These are phyloP conservation scores for Lycaena phlaeas DNA, from an alignment of 2,888 invertebrate species.

Conservation along the genomic window DNA sequence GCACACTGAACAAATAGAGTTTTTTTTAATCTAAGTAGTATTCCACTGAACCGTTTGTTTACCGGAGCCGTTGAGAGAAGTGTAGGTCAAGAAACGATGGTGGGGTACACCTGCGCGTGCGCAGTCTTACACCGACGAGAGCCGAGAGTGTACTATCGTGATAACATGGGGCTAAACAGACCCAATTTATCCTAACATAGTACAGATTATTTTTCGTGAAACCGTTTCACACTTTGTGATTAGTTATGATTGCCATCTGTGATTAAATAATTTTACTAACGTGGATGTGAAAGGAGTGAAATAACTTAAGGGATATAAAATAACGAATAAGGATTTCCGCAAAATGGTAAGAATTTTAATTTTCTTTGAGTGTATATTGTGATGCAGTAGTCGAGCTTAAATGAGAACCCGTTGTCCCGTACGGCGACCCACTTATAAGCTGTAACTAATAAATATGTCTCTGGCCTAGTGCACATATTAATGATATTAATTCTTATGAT, in stretches of 20 bases:
- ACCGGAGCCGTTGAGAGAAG: slow-evolving; percentile 51
- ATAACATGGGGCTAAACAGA: slow-evolving; percentile 43
- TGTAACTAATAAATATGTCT: too few species aligned
- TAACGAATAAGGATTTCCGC: slow-evolving; percentile 18
- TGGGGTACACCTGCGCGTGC: slow-evolving; percentile 35
- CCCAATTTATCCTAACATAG: slow-evolving; percentile 30
- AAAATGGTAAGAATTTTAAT: slow-evolving; percentile 12
- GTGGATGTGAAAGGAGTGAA: slow-evolving; percentile 56
- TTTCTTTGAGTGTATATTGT: background rate
- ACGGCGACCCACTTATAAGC: slow-evolving; percentile 47
- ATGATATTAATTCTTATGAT: too few species aligned
- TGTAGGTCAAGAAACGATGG: slow-evolving; percentile 59
- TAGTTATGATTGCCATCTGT: slow-evolving; percentile 50
- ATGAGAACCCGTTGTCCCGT: slow-evolving; percentile 38
- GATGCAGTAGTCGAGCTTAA: slow-evolving; percentile 14
- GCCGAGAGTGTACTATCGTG: slow-evolving; percentile 41
- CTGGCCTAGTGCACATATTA: too few species aligned
- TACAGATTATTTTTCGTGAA: slow-evolving; percentile 32
- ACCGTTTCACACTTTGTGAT: slow-evolving; percentile 42
- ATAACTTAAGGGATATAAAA: slow-evolving; percentile 41
- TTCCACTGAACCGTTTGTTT: slow-evolving; percentile 72
- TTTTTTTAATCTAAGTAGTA: slow-evolving; percentile 41
- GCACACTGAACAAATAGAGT: slow-evolving; percentile 31
- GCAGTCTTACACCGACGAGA: slow-evolving; percentile 47
- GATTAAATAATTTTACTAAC: slow-evolving; percentile 29